phyloP scores from a whole-genome alignment of 2,888 invertebrate species.

The Sicus ferrugineus region DNA sequence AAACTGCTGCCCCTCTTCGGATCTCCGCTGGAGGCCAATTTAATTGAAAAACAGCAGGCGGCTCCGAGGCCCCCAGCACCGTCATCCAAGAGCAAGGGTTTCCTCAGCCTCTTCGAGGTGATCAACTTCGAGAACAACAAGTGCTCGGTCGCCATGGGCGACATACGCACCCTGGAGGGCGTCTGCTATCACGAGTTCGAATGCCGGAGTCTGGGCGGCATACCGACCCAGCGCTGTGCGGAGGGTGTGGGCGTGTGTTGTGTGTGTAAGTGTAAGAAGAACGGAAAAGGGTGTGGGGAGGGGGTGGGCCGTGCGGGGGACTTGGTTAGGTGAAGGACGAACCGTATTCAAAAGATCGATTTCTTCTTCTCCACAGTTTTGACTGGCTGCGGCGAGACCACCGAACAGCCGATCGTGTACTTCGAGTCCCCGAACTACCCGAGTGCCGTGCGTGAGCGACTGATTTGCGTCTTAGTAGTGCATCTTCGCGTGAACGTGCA shows the following conservation, averaged over 20 bases:
- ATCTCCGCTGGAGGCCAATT: constrained; percentile 53
- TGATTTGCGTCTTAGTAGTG: constrained; percentile 73
- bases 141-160: constrained; percentile 65
- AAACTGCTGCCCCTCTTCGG: constrained; percentile 53
- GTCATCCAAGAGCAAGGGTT: constrained; percentile 60
- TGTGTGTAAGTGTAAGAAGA: constrained; percentile 74
- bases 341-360: neutral
- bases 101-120: constrained; percentile 76
- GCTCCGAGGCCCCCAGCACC: constrained; percentile 23
- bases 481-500: constrained; percentile 69
- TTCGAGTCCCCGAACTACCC: constrained; percentile 79
- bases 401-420: constrained; percentile 72
- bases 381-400: constrained; percentile 72
- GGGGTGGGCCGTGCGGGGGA: neutral
- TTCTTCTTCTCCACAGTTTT: constrained; percentile 67
- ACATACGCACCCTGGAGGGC: constrained; percentile 71
- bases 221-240: constrained; percentile 74
- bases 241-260: constrained; percentile 79
- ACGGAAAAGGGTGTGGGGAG: neutral
- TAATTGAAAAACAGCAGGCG: constrained; percentile 50
- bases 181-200: constrained; percentile 75
- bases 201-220: constrained; percentile 72
- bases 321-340: neutral
- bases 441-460: constrained; percentile 67
- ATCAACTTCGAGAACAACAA: constrained; percentile 74